Evolutionary conservation across 1,140 invertebrate species (phyloP), one percentile per base, ranked within the genome.

Genomic region (Macrocentrus cingulum): DNA sequence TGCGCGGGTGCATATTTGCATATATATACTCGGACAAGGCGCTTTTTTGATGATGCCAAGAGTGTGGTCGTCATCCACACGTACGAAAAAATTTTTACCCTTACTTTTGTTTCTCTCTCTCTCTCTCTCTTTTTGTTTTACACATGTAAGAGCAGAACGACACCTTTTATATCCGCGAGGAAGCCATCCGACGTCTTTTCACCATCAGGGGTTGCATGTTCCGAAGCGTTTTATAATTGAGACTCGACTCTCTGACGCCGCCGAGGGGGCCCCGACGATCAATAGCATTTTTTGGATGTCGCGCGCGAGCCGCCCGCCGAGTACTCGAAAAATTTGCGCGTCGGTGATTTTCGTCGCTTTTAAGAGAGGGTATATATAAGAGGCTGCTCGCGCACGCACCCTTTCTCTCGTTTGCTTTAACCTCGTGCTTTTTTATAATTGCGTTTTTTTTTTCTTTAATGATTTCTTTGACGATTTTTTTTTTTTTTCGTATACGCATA

Each of bases 381-480:
- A 32, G 13, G 16, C 34, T 37, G 55, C 37, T 39, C 5, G 45
- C 22, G 36, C 48, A 25, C 46, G 36, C 48, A 37, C 32, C 32
- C 37, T 19, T 13, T 46, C 23, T 5, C 34, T 7, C 15, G 44
- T 59, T 68, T 64, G 66, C 64, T 70, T 71, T 69, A 72, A 60
- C 34, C 45, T 64, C 66, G 68, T 65, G 67, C 71, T 69, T 75
- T 72, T 75, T 76, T 75, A 71, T 76, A 74, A 76, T 76, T 77
- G 73, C 74, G 69, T 76, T 77, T 77, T 77, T 77, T 77, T 77
- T 77, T 77, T 75, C 75, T 77, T 56, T 56, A 45, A 56, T 48
- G 45, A 22, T 48, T 56, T 49, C 32, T 37, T 29, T 23, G 44
- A 56, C 34, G 29, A 29, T 20, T 61, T 49, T 59, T 55, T 39